A percentile compares a stretch with the other conserved stretches of the same genome.
Evolutionary conservation across 2,113 vertebrate genomes (phyloP).

Genomic region (Cyprinodon variegatus): DNA sequence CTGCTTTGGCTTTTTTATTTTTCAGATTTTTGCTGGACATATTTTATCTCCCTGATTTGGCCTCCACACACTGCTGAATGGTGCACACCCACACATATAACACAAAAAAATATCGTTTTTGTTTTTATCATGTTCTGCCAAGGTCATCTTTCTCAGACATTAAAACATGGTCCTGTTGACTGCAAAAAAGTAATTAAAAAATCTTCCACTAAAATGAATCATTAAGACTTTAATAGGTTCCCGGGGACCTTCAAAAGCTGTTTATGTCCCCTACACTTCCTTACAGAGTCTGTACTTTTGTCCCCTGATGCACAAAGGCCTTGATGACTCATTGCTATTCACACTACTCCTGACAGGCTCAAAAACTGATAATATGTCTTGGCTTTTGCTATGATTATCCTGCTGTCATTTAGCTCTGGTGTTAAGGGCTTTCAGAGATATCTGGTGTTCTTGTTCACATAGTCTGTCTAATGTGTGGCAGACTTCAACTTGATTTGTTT

Average conservation of each 20-base stretch:
- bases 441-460: constrained; percentile 11
- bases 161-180: constrained; percentile 28
- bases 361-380: constrained; percentile 44
- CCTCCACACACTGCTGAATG: constrained; percentile 2
- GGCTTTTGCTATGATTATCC: constrained; percentile 49
- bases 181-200: constrained; percentile 53
- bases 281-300: constrained; percentile 49
- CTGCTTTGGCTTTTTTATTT: neutral
- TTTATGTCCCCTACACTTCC: constrained; percentile 56
- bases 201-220: constrained; percentile 50
- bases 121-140: constrained; percentile 29
- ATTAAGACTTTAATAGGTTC: constrained; percentile 57
- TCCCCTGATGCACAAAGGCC: constrained; percentile 47
- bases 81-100: neutral
- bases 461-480: constrained; percentile 9
- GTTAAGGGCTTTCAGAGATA: constrained; percentile 19
- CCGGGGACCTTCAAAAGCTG: constrained; percentile 54
- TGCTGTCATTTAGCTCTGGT: constrained; percentile 22
- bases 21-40: neutral
- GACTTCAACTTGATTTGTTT: neutral
- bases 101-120: constrained; percentile 27
- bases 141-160: constrained; percentile 42
- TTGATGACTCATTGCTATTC: constrained; percentile 64
- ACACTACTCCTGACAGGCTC: constrained; percentile 48
- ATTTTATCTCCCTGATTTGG: constrained; percentile 19